Conservation (phyloP, 2,113 vertebrate species). For the Gracilinanus agilis region DNA sequence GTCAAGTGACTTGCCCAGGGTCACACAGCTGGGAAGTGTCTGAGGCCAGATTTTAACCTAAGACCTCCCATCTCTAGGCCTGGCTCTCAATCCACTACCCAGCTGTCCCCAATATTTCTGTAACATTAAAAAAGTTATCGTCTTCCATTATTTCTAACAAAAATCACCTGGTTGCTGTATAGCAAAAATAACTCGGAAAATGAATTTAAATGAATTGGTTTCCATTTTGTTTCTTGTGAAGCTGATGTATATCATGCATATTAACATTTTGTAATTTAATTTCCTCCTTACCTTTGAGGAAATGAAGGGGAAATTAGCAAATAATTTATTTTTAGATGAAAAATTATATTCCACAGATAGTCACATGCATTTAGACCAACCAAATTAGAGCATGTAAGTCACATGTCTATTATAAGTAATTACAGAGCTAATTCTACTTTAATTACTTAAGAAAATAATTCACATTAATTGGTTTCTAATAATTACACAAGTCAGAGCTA, state of each 20-base stretch:
- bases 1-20: too few relatives aligned
- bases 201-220: slow-evolving; percentile 11
- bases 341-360: slow-evolving; percentile 25
- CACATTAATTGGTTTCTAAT: not conserved
- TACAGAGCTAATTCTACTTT: not conserved
- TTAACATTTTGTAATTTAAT: not conserved
- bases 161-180: slow-evolving; percentile 49
- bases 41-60: too few relatives aligned
- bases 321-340: slow-evolving; percentile 33
- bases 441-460: not conserved
- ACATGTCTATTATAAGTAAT: not conserved
- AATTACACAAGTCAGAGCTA: not conserved
- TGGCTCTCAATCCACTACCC: too few relatives aligned
- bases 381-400: not conserved
- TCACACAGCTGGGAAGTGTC: too few relatives aligned
- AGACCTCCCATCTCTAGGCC: too few relatives aligned
- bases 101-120: slow-evolving; percentile 43
- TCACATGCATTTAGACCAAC: not conserved
- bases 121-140: slow-evolving; percentile 64
- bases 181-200: slow-evolving; percentile 67
- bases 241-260: not conserved
- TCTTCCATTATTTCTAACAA: slow-evolving; percentile 62
- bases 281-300: not conserved
- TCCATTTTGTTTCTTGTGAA: slow-evolving; percentile 12
- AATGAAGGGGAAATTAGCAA: slow-evolving; percentile 21